These are phyloP conservation scores for Drosophila recens DNA, from an alignment of 2,888 invertebrate species.

Conservation along the genomic window DNA sequence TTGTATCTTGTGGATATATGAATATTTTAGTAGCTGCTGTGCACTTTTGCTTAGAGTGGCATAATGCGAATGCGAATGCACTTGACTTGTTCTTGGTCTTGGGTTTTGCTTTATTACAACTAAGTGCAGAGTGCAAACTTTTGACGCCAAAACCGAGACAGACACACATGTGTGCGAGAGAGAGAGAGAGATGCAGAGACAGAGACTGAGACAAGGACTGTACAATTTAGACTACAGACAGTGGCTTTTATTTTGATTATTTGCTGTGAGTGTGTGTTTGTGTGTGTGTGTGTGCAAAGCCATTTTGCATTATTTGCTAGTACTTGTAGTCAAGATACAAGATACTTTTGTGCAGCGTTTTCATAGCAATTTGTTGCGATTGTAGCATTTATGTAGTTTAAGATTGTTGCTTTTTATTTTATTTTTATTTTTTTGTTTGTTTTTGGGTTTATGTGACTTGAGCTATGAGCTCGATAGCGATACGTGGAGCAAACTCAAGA, in stretches of 20 bases:
- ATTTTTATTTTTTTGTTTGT: constrained; percentile 39
- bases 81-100: constrained; percentile 55
- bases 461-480: constrained; percentile 79
- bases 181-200: background rate
- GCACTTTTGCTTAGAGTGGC: constrained; percentile 61
- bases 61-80: constrained; percentile 68
- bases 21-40: constrained; percentile 60
- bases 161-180: constrained; percentile 2
- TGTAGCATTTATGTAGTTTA: constrained; percentile 35
- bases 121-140: constrained; percentile 77
- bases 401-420: constrained; percentile 11
- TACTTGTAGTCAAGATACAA: constrained; percentile 47
- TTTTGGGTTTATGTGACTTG: constrained; percentile 32
- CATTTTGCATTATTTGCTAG: constrained; percentile 62
- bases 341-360: constrained; percentile 47
- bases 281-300: constrained; percentile 41
- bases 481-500: constrained; percentile 83
- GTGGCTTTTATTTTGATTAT: constrained; percentile 74
- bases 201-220: constrained; percentile 1
- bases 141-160: constrained; percentile 43
- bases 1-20: constrained; percentile 25
- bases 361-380: constrained; percentile 55
- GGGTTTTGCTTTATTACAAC: constrained; percentile 62
- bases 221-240: constrained; percentile 28
- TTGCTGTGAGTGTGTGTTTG: constrained; percentile 26